A percentile compares a stretch with the other conserved stretches of the same genome.
phyloP scores from a whole-genome alignment of 2,797 vertebrate species.

The Crenuchus spilurus region DNA sequence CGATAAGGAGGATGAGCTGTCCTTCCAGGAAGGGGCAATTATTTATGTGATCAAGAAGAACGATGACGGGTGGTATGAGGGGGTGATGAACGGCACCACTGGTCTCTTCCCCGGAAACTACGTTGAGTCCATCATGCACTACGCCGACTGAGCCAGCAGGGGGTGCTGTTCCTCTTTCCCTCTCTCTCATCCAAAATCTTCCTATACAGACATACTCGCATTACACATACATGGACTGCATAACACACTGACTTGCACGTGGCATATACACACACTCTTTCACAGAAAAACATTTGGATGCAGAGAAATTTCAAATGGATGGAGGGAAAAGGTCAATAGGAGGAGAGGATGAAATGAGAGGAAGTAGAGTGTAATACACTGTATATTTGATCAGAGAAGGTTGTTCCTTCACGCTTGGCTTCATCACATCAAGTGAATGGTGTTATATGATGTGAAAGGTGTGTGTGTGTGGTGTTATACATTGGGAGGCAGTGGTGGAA shows the following conservation, averaged over 20 bases:
- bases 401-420: not conserved
- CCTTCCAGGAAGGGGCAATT: slow-evolving; percentile 98
- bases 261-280: not conserved
- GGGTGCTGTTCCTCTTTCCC: slow-evolving; percentile 42
- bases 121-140: slow-evolving; percentile 99
- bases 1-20: slow-evolving; percentile 99
- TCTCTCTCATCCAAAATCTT: slow-evolving; percentile 29
- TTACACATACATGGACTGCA: not conserved
- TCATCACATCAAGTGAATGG: slow-evolving; percentile 3
- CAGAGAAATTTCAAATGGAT: not conserved
- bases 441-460: slow-evolving; percentile 4
- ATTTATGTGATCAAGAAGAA: slow-evolving; percentile 99
- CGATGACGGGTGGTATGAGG: slow-evolving; percentile 97
- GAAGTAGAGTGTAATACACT: not conserved
- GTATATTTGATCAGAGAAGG: slow-evolving; percentile 22
- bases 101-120: slow-evolving; percentile 99
- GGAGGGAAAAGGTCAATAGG: not conserved
- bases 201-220: not conserved
- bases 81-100: slow-evolving; percentile 95
- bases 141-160: slow-evolving; percentile 84
- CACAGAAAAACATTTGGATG: not conserved
- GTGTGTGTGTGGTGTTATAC: not conserved
- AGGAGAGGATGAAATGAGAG: not conserved
- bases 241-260: slow-evolving; percentile 22
- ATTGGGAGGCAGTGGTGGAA: not conserved